Percentiles rank a stretch among this genome's conserved stretches.
These are phyloP conservation scores for Eupithecia pulchellata DNA, from an alignment of 2,888 invertebrate species.

Conservation along the genomic window DNA sequence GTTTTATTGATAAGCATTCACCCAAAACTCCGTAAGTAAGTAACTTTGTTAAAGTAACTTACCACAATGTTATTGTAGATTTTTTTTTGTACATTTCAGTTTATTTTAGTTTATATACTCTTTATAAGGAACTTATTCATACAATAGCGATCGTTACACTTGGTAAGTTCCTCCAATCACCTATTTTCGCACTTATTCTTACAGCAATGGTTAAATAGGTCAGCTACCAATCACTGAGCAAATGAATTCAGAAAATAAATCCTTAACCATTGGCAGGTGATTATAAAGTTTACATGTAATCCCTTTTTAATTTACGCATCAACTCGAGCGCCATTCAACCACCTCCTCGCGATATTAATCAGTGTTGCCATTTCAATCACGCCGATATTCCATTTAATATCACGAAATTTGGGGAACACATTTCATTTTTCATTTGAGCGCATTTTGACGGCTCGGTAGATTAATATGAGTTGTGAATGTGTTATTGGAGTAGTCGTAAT, in stretches of 20 bases:
- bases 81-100: too few species aligned
- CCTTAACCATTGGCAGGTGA: constrained; percentile 9
- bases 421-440: constrained; percentile 16
- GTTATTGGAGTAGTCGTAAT: constrained; percentile 16
- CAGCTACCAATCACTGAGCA: not conserved
- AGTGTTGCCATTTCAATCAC: constrained; percentile 35
- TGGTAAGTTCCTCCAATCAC: too few species aligned
- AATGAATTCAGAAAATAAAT: not conserved
- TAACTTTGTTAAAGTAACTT: too few species aligned
- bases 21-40: too few species aligned
- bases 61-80: too few species aligned
- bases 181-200: too few species aligned
- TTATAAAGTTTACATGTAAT: constrained; percentile 29
- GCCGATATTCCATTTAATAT: constrained; percentile 35
- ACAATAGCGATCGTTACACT: too few species aligned
- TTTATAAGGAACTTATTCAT: too few species aligned
- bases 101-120: too few species aligned
- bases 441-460: constrained; percentile 22
- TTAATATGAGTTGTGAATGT: constrained; percentile 26
- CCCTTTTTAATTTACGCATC: constrained; percentile 42
- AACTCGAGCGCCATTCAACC: constrained; percentile 26
- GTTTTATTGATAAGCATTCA: not conserved
- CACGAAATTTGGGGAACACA: constrained; percentile 24
- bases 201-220: too few species aligned
- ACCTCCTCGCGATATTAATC: constrained; percentile 42